Percentiles rank a stretch among this genome's conserved stretches.
Evolutionary conservation across 2,113 vertebrate genomes (phyloP).

Genomic region (Azemiops feae): DNA sequence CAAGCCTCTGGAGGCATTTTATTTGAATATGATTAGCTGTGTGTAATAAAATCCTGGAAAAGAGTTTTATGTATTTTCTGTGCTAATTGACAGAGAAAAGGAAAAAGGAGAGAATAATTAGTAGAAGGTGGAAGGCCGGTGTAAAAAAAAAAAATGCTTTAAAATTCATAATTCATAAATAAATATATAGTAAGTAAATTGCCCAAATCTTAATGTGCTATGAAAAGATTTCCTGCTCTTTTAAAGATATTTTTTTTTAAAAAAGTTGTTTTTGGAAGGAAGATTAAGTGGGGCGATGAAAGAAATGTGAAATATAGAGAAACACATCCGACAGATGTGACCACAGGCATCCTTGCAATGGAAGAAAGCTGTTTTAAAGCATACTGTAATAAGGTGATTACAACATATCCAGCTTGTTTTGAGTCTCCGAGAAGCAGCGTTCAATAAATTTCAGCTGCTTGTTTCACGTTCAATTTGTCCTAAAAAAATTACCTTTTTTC

Average conservation of each 20-base stretch:
- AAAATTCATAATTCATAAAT: no score
- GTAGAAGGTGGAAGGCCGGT: no score
- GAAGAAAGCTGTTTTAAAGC: background rate
- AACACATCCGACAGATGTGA: background rate
- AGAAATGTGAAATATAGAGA: background rate
- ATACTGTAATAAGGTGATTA: background rate
- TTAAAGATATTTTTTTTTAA: background rate
- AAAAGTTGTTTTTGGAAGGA: background rate
- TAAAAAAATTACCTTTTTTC: background rate
- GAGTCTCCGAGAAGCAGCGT: background rate
- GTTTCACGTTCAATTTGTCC: background rate
- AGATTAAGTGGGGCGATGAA: background rate
- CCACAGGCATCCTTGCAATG: background rate
- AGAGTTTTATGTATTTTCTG: no score
- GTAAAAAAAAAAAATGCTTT: no score
- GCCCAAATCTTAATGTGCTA: background rate
- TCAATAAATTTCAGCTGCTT: background rate
- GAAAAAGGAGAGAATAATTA: no score
- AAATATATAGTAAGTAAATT: no score
- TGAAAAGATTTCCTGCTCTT: background rate
- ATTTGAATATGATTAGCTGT: no score
- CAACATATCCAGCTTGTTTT: background rate
- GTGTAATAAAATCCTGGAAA: no score
- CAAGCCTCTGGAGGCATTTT: no score
- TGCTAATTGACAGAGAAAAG: no score